Evolutionary conservation across 2,113 vertebrate species (phyloP), one percentile per base, ranked within the genome.

Genomic region (Pithys albifrons): DNA sequence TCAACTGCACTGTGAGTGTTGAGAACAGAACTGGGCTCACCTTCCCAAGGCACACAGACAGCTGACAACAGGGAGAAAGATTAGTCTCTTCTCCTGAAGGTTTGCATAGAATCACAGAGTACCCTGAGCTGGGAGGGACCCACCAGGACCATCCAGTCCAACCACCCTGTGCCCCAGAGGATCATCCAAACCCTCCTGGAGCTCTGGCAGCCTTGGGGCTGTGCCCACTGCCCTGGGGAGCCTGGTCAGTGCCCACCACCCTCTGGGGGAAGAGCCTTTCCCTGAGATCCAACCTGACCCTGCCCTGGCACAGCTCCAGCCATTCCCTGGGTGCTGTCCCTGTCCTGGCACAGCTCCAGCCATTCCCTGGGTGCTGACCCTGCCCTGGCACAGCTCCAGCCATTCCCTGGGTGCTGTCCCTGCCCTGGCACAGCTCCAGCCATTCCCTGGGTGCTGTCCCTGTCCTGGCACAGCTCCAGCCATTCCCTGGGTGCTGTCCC

Each of bases 401-500:
- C 4, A 0, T n/a, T 13, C 52, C 67, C 33, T 66, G 23, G 29
- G 1, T 14, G 0, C 52, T 67, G 67, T 35, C 24, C 8, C 24
- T 24, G 74, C n/a, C n/a, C n/a, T n/a, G n/a, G 41, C 41, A 41
- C 41, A 41, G 41, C 41, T 41, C 41, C 41, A 41, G 41, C 41
- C 10, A 11, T 41, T 41, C 39, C 39, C 39, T 41, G 39, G 39
- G 39, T 41, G 39, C 39, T 41, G 39, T 41, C 39, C 39, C 39
- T 41, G 39, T 10, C 39, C 39, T 41, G 41, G 41, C 41, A 41
- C 41, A 41, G 41, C 13, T 41, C 41, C 41, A 41, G 41, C 41
- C 41, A 41, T 41, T 41, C 41, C 41, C 41, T 41, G 41, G 13
- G 41, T 41, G 41, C 41, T 41, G 41, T 41, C 11, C 67, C 64